Percentiles rank a stretch among this genome's conserved stretches.
phyloP scores from a whole-genome alignment of 2,113 vertebrate species.

The Podarcis muralis region DNA sequence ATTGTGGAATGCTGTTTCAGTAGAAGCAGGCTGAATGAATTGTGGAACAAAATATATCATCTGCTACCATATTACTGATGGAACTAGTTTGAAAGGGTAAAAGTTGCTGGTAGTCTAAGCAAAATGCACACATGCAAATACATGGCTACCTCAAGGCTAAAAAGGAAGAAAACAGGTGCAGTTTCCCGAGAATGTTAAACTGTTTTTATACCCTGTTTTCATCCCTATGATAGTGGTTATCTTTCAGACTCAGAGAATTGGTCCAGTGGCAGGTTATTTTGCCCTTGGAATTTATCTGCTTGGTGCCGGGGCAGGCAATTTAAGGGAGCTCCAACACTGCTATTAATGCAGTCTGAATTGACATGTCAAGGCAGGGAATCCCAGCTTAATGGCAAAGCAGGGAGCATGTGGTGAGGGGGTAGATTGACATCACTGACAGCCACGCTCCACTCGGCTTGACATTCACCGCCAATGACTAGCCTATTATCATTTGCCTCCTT shows the following conservation, averaged over 20 bases:
- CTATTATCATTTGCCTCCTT: neutral
- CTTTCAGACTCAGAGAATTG: neutral
- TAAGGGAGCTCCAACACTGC: neutral
- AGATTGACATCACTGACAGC: neutral
- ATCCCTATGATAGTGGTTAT: constrained; percentile 4
- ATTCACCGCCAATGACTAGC: neutral
- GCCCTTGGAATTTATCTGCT: neutral
- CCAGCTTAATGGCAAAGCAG: neutral
- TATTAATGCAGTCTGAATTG: neutral
- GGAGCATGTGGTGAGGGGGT: neutral
- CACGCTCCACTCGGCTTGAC: neutral
- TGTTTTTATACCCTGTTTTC: neutral
- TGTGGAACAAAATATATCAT: neutral
- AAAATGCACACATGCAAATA: neutral
- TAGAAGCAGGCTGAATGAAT: neutral
- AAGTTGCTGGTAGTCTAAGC: neutral
- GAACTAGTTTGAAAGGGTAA: neutral
- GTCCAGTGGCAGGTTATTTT: constrained; percentile 20
- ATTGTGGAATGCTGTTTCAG: neutral
- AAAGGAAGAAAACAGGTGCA: neutral
- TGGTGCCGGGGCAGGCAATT: neutral
- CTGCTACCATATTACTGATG: neutral
- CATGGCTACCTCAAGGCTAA: neutral
- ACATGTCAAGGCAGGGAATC: neutral
- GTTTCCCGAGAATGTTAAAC: neutral